Conservation (phyloP, 1,140 invertebrate species). For the Sesamia nonagrioides region DNA sequence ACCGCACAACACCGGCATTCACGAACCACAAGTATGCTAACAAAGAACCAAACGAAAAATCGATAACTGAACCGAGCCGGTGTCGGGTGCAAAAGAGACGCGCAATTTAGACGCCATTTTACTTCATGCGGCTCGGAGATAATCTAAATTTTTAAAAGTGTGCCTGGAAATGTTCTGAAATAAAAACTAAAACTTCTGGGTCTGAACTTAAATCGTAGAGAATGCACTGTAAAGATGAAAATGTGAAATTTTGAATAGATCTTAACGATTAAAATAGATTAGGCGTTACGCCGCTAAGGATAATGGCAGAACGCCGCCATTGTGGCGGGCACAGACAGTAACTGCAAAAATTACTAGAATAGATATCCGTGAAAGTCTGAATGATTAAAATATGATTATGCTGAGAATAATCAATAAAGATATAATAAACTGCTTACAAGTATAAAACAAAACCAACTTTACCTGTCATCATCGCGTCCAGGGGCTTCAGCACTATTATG, state of each 20-base stretch:
- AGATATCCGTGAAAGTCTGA: background rate
- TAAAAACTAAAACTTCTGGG: constrained; percentile 79
- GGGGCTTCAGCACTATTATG: constrained; percentile 90
- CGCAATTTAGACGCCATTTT: constrained; percentile 84
- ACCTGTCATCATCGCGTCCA: constrained; percentile 92
- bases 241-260: constrained; percentile 82
- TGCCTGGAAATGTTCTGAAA: constrained; percentile 78
- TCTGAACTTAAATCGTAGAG: constrained; percentile 73
- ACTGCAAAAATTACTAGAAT: constrained; percentile 62
- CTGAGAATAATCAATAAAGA: constrained; percentile 1
- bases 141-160: constrained; percentile 70
- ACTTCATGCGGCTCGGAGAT: constrained; percentile 79
- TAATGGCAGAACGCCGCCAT: constrained; percentile 84
- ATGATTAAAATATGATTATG: constrained; percentile 23
- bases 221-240: constrained; percentile 77
- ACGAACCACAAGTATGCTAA: constrained; percentile 68
- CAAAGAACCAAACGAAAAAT: constrained; percentile 68
- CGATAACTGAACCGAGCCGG: constrained; percentile 81
- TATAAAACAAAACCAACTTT: constrained; percentile 68
- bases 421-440: background rate
- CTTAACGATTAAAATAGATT: constrained; percentile 79
- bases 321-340: constrained; percentile 68
- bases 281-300: constrained; percentile 70
- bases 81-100: constrained; percentile 76
- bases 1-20: constrained; percentile 73